Evolutionary conservation across 2,888 invertebrate genomes (phyloP).

Genomic region (Eudasyphora cyanicolor): DNA sequence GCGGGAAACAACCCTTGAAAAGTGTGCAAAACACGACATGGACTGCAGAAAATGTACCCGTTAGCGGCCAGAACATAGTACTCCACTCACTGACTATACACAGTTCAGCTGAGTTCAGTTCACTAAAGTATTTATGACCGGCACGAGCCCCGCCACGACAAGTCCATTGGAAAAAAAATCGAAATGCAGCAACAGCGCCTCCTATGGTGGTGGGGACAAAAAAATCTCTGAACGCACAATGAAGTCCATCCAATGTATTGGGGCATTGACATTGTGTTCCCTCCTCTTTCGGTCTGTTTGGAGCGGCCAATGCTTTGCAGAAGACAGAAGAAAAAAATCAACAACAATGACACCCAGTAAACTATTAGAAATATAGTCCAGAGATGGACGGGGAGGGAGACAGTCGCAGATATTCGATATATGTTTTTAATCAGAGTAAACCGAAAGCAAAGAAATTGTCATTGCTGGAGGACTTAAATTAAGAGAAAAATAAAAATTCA

Average conservation of each 20-base stretch:
- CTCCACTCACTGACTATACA: neutral
- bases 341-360: neutral
- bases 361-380: constrained; percentile 11
- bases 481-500: too few species aligned
- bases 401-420: neutral
- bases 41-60: neutral
- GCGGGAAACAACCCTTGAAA: constrained; percentile 1
- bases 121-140: constrained; percentile 52
- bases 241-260: neutral
- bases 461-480: too few species aligned
- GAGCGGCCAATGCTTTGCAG: neutral
- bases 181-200: neutral
- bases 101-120: neutral
- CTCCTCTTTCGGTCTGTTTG: neutral
- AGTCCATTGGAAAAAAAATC: constrained; percentile 35
- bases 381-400: neutral
- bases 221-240: neutral
- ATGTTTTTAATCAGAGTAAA: too few species aligned
- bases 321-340: too few species aligned
- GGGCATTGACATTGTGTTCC: constrained; percentile 38
- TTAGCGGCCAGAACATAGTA: neutral
- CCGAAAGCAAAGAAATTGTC: too few species aligned
- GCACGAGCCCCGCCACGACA: constrained; percentile 47
- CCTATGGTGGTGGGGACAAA: neutral
- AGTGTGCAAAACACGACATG: neutral